Conservation (phyloP, 2,113 vertebrate genomes). For the Spilogale gracilis region DNA sequence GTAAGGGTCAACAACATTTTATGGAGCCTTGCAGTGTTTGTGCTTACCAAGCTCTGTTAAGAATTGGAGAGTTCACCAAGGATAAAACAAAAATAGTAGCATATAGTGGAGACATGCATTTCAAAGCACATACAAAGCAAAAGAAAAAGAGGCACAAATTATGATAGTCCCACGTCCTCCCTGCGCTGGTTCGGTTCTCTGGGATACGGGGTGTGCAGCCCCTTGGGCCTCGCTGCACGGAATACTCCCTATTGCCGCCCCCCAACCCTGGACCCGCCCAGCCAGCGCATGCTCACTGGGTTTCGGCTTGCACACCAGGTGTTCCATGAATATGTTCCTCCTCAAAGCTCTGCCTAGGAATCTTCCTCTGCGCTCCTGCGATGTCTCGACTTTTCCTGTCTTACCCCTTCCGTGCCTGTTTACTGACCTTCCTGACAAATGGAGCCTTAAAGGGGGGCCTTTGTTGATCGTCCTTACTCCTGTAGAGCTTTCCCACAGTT, state of each 20-base stretch:
- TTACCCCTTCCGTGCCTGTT: background rate
- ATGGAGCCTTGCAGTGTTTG: background rate
- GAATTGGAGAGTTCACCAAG: background rate
- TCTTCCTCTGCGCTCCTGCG: background rate
- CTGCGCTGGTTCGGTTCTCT: background rate
- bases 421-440: background rate
- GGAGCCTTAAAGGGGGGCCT: background rate
- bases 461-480: background rate
- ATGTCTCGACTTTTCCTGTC: background rate
- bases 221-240: background rate
- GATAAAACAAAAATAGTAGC: background rate
- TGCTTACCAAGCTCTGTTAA: background rate
- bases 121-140: background rate
- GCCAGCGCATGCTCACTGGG: rapidly evolving
- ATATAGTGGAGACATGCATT: background rate
- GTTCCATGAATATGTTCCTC: background rate
- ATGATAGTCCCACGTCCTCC: background rate
- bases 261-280: background rate
- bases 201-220: background rate
- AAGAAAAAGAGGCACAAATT: background rate
- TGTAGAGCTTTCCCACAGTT: background rate
- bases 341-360: background rate
- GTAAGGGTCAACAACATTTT: background rate
- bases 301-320: background rate
- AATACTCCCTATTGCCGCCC: rapidly evolving